phyloP scores from a whole-genome alignment of 2,797 vertebrate genomes.

The Austrolebias charrua region DNA sequence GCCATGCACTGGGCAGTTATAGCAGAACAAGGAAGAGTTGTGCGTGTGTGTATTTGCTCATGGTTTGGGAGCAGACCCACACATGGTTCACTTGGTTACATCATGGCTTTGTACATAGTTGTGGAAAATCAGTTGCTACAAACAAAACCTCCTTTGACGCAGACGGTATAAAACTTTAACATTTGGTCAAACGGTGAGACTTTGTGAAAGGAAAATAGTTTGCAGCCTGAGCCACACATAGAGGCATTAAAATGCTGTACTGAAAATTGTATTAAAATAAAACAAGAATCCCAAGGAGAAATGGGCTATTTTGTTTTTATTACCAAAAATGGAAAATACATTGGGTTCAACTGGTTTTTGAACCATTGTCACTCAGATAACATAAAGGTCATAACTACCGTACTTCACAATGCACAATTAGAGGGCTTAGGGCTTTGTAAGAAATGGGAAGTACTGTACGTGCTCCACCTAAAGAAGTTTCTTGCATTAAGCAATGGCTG shows the following conservation, averaged over 20 bases:
- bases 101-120: constrained; percentile 75
- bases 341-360: constrained; percentile 9
- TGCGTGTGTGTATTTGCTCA: constrained; percentile 76
- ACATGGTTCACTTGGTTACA: constrained; percentile 67
- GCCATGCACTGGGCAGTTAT: constrained; percentile 67
- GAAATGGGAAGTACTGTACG: constrained; percentile 10
- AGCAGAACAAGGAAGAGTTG: constrained; percentile 81
- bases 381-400: no score
- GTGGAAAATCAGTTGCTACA: constrained; percentile 72
- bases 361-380: constrained; percentile 10
- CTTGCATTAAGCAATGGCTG: not conserved
- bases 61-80: constrained; percentile 67
- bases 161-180: constrained; percentile 35
- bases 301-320: not conserved
- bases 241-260: constrained; percentile 1
- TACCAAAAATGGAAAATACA: constrained; percentile 5
- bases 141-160: constrained; percentile 60
- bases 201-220: constrained; percentile 23
- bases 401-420: not conserved
- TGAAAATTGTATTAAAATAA: constrained; percentile 4
- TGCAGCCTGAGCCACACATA: not conserved
- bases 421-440: not conserved
- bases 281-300: not conserved
- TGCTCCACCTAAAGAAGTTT: not conserved
- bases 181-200: constrained; percentile 36